Base-by-base conservation (phyloP, 2,888 invertebrate species). In the Cyaniris semiargus region DNA sequence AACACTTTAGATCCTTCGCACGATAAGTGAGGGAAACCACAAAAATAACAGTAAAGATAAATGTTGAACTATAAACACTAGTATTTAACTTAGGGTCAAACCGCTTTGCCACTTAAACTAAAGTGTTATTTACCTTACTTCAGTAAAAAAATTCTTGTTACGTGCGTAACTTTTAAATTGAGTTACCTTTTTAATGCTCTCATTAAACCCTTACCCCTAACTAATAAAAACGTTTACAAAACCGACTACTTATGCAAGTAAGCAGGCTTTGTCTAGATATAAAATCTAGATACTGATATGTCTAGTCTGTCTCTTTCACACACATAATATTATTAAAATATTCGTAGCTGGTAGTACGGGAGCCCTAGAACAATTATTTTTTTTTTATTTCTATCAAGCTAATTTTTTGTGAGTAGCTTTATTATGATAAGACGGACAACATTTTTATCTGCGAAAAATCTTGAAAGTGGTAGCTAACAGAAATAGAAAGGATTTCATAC, bases 11-110 rank as follows among this genome's bases (percentile, higher is more conserved):
- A 60, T 60, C 10, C 13, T 23, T 21, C 23, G 7, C 15, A 15
- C 6, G 58, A 58, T 58, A 58, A 58, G 27, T 66, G 15, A 23
- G 23, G 60, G 27, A 15, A 1, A 66, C 18, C 27, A 74, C 74
- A 48, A 27, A 48, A 74, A 74, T 27, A 48, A 27, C 74, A 74
- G 23, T 74, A 74, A 48, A 74, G 15, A 48, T 48, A 72, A 72
- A 38, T 44, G 48, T 44, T 21, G 5, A 27, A 18, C 27, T 13
- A 21, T 72, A 74, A 53, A 74, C 74, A 53, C 27, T 74, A 53
- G 53, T 48, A 13, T 48, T 74, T 74, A 27, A 21, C 53, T 48
- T 53, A 48, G 74, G 72, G 23, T 53, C 21, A 23, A 48, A 44
- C 23, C 15, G 15, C 72, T 72, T 23, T 48, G 38, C 15, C 15